phyloP scores from a whole-genome alignment of 2,888 invertebrate species.

The Amblyjoppa fuscipennis region DNA sequence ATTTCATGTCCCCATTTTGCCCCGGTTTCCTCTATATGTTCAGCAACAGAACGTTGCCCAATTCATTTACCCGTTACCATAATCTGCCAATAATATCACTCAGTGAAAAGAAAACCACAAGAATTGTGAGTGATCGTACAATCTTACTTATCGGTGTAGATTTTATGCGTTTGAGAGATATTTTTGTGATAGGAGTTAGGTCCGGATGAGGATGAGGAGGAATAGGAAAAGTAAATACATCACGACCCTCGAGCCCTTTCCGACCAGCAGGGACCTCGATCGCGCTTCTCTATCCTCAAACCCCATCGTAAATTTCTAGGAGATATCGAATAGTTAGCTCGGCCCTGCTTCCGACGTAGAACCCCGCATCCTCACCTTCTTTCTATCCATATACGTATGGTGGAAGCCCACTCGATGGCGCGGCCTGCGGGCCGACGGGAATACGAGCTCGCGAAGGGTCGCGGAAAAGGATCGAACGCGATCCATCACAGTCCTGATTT shows the following conservation, averaged over 20 bases:
- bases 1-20: no score
- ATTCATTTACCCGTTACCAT: neutral
- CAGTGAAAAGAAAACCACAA: neutral
- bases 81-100: constrained; percentile 6
- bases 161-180: constrained; percentile 7
- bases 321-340: constrained; percentile 47
- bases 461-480: constrained; percentile 60
- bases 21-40: no score
- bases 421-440: constrained; percentile 10
- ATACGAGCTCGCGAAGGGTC: constrained; percentile 45
- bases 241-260: constrained; percentile 26
- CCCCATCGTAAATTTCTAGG: constrained; percentile 33
- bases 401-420: neutral
- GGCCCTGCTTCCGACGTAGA: neutral
- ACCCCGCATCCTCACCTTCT: constrained; percentile 27
- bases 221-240: constrained; percentile 54
- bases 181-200: constrained; percentile 34
- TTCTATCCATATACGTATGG: constrained; percentile 16
- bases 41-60: neutral
- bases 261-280: neutral
- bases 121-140: neutral
- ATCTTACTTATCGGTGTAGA: neutral
- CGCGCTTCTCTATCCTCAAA: constrained; percentile 27
- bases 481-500: constrained; percentile 66
- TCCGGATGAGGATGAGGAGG: constrained; percentile 18